Conservation (phyloP, 2,113 vertebrate genomes). For the Pholis gunnellus region DNA sequence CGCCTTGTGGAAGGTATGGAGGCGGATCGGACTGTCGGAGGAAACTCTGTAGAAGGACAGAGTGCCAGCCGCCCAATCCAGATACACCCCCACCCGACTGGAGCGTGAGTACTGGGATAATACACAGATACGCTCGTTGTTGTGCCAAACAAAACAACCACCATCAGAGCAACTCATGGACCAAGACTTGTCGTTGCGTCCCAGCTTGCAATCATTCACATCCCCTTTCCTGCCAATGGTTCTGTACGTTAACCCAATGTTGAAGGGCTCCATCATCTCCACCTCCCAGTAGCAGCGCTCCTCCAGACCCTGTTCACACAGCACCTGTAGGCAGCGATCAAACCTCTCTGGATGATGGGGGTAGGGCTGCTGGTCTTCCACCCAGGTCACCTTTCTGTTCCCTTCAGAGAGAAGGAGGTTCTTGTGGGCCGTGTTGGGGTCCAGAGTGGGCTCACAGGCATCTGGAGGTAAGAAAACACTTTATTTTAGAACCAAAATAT, state of each 20-base stretch:
- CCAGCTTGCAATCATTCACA: constrained; percentile 34
- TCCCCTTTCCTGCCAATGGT: constrained; percentile 37
- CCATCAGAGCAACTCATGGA: constrained; percentile 40
- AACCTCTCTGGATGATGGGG: not conserved
- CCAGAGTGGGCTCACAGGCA: constrained; percentile 34
- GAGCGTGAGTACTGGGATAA: constrained; percentile 1
- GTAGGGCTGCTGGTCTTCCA: constrained; percentile 3
- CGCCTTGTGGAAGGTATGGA: constrained; percentile 33
- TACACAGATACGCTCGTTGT: not conserved
- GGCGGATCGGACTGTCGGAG: constrained; percentile 24
- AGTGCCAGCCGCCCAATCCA: constrained; percentile 44
- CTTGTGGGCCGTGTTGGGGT: constrained; percentile 37
- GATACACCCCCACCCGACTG: constrained; percentile 59
- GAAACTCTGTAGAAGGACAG: constrained; percentile 69
- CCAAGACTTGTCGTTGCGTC: constrained; percentile 58
- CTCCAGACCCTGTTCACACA: constrained; percentile 51
- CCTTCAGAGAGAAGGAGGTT: constrained; percentile 57
- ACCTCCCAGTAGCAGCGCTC: constrained; percentile 69
- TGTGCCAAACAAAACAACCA: constrained; percentile 32
- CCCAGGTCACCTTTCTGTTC: constrained; percentile 62
- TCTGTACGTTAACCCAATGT: constrained; percentile 63
- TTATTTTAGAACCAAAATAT: not conserved
- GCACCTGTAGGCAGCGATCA: constrained; percentile 36
- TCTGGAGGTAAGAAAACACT: constrained; percentile 56
- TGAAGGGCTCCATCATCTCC: constrained; percentile 33